Evolutionary conservation across 1,140 invertebrate genomes (phyloP).

Genomic region (Sarcophaga bullata): DNA sequence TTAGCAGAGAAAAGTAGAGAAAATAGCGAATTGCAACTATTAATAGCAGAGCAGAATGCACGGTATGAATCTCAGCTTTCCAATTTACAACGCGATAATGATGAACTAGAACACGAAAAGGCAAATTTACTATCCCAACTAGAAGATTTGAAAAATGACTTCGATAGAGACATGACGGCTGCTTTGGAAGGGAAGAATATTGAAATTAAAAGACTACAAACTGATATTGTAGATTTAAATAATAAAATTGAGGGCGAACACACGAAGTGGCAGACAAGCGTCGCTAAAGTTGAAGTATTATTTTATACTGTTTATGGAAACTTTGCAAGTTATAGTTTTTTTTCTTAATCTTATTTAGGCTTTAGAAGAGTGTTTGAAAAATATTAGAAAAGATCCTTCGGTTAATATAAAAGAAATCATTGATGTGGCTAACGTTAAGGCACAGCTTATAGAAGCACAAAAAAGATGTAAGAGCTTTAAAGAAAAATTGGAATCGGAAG

Average conservation of each 20-base stretch:
- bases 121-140: slow-evolving; percentile 66
- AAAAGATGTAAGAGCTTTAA: slow-evolving; percentile 63
- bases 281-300: slow-evolving; percentile 58
- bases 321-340: not conserved
- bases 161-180: slow-evolving; percentile 58
- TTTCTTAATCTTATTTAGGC: slow-evolving; percentile 44
- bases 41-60: slow-evolving; percentile 67
- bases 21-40: slow-evolving; percentile 67
- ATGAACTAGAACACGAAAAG: slow-evolving; percentile 60
- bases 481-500: slow-evolving; percentile 65
- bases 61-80: slow-evolving; percentile 60
- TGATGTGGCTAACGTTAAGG: slow-evolving; percentile 66
- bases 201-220: slow-evolving; percentile 63
- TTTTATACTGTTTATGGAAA: not conserved
- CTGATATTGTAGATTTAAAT: slow-evolving; percentile 55
- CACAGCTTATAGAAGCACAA: slow-evolving; percentile 67
- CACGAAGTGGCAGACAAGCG: slow-evolving; percentile 57
- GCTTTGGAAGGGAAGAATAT: slow-evolving; percentile 61
- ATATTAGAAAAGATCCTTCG: slow-evolving; percentile 65
- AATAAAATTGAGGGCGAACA: slow-evolving; percentile 55
- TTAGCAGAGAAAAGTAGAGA: slow-evolving; percentile 68
- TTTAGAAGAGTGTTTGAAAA: slow-evolving; percentile 66
- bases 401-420: slow-evolving; percentile 65
- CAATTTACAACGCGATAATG: slow-evolving; percentile 58
- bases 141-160: slow-evolving; percentile 63